Evolutionary conservation across 2,797 vertebrate genomes (phyloP).

Genomic region (Hipposideros larvatus): DNA sequence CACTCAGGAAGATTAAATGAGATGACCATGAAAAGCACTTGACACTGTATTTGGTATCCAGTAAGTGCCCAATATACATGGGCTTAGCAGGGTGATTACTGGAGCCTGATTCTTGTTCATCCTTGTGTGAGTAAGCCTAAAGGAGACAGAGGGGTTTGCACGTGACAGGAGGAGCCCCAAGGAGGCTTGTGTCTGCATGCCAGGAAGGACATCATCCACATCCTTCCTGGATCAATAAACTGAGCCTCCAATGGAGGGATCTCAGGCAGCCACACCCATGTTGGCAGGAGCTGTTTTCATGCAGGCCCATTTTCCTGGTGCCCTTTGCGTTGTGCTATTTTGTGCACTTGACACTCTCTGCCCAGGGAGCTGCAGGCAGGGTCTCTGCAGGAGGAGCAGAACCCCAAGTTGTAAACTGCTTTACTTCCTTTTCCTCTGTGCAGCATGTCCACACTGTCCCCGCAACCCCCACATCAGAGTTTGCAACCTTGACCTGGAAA

Average conservation of each 20-base stretch:
- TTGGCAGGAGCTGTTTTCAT: neutral
- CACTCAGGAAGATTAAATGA: neutral
- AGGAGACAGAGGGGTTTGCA: neutral
- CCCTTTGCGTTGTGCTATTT: fast-evolving
- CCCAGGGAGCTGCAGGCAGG: neutral
- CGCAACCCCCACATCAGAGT: no score
- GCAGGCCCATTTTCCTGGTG: neutral
- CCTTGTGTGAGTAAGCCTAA: neutral
- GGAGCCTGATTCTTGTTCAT: neutral
- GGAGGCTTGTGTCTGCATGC: neutral
- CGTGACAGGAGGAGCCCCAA: neutral
- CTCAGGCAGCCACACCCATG: neutral
- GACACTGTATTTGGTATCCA: neutral
- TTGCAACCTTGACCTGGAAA: neutral
- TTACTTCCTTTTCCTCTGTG: no score
- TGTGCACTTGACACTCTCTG: neutral
- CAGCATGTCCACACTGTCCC: fast-evolving
- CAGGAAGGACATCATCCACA: neutral
- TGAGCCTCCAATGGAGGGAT: fast-evolving
- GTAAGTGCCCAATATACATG: neutral
- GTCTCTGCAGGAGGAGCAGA: neutral
- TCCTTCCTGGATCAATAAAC: neutral
- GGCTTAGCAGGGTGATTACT: neutral
- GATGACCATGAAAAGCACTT: neutral
- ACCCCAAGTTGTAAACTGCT: fast-evolving